A percentile compares a stretch with the other conserved stretches of the same genome.
Conservation (phyloP, 2,888 invertebrate species). For the Punctoribates punctum region DNA sequence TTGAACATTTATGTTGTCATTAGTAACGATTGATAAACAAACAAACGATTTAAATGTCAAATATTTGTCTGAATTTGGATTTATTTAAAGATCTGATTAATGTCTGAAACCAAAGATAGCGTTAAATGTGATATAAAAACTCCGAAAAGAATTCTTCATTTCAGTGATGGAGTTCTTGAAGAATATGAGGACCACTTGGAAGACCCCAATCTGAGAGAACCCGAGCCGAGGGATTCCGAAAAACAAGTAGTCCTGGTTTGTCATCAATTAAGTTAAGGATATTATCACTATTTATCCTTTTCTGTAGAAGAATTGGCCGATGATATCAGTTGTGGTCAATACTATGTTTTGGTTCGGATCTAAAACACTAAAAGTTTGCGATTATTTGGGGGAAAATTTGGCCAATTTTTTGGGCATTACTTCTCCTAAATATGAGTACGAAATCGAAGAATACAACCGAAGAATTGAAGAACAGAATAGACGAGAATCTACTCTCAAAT, state of each 20-base stretch:
- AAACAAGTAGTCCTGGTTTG: neutral
- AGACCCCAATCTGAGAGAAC: neutral
- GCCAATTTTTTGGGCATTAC: constrained; percentile 82
- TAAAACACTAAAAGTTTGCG: constrained; percentile 41
- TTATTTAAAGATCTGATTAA: neutral
- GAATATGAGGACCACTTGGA: constrained; percentile 40
- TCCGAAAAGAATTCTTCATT: constrained; percentile 46
- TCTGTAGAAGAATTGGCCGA: constrained; percentile 1
- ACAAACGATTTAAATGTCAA: no score
- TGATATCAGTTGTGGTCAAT: neutral
- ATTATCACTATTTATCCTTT: neutral
- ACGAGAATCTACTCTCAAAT: constrained; percentile 49
- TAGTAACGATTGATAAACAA: no score
- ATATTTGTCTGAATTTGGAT: no score
- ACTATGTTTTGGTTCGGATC: constrained; percentile 15
- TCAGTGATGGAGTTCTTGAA: constrained; percentile 47
- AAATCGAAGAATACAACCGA: constrained; percentile 74
- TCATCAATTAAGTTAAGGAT: neutral
- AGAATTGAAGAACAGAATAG: constrained; percentile 59
- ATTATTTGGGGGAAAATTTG: constrained; percentile 66
- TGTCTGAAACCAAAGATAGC: neutral
- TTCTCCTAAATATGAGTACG: constrained; percentile 80
- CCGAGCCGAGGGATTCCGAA: neutral
- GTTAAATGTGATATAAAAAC: neutral
- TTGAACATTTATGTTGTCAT: no score